Percentiles rank a stretch among this genome's conserved stretches.
These are phyloP conservation scores for Porites lobata DNA, from an alignment of 92 coral and sea anemone species.

Conservation along the genomic window DNA sequence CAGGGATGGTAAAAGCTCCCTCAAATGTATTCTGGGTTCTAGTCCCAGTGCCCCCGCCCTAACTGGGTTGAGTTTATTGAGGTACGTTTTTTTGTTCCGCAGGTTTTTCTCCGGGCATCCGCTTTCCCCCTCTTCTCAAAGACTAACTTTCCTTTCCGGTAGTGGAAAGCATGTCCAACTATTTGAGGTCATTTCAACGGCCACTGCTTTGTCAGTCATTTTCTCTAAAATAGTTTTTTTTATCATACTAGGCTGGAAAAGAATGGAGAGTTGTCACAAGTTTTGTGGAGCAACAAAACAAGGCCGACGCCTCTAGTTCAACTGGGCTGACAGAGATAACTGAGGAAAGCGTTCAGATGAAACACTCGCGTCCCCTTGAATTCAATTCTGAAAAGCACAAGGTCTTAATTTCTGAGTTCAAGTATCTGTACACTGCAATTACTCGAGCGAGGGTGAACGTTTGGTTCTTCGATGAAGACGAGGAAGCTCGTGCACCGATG, in stretches of 20 bases:
- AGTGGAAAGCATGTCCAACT: too few species aligned
- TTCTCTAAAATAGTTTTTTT: slow-evolving; percentile 20
- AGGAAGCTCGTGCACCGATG: slow-evolving; percentile 76
- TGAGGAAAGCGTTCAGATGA: slow-evolving; percentile 34
- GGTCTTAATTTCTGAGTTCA: slow-evolving; percentile 83
- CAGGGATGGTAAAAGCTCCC: too few species aligned
- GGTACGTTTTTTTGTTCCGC: too few species aligned
- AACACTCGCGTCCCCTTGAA: slow-evolving; percentile 68
- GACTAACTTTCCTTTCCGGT: too few species aligned
- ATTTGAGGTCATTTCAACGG: too few species aligned
- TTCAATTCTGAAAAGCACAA: slow-evolving; percentile 78
- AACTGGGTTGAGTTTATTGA: too few species aligned
- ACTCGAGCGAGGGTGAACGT: slow-evolving; percentile 86
- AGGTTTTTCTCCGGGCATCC: too few species aligned
- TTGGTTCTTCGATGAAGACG: slow-evolving; percentile 85
- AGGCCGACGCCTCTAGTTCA: slow-evolving; percentile 2
- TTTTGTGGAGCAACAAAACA: slow-evolving; percentile 27
- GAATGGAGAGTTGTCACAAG: slow-evolving; percentile 82
- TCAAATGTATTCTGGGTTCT: accelerated
- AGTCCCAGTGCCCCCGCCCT: too few species aligned
- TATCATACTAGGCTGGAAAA: slow-evolving; percentile 59
- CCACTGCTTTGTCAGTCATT: too few species aligned
- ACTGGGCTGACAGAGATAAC: slow-evolving; percentile 67
- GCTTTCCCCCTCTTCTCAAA: too few species aligned
- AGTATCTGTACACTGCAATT: slow-evolving; percentile 82